phyloP scores from a whole-genome alignment of 2,888 invertebrate genomes.

The Leptura quadrifasciata region DNA sequence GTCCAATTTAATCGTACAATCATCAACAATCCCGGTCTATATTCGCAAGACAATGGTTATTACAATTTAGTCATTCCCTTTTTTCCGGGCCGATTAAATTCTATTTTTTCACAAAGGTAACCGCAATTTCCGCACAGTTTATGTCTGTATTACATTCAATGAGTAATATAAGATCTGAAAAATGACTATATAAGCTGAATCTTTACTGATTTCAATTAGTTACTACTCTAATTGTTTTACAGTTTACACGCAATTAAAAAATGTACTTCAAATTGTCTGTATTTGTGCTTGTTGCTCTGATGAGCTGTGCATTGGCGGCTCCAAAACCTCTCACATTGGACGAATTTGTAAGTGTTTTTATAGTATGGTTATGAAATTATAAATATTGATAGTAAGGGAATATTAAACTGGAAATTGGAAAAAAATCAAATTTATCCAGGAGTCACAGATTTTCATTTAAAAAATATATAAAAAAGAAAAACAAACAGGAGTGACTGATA shows the following conservation, averaged over 20 bases:
- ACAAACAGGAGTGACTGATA: no score
- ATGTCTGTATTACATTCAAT: constrained; percentile 8
- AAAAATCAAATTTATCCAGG: no score
- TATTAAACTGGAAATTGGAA: no score
- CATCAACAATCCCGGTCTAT: background rate
- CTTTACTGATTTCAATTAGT: background rate
- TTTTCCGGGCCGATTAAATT: constrained; percentile 1
- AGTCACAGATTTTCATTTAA: no score
- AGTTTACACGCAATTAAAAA: background rate
- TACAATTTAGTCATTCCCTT: constrained; percentile 3
- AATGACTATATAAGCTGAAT: constrained; percentile 17
- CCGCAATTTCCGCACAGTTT: constrained; percentile 25
- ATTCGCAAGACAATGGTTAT: background rate
- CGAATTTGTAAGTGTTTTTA: constrained; percentile 44
- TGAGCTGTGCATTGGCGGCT: background rate
- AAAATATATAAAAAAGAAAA: no score
- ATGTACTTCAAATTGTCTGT: constrained; percentile 8
- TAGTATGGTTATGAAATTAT: no score
- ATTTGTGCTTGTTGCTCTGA: background rate
- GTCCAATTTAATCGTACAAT: background rate
- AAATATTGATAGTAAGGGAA: no score
- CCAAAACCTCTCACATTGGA: constrained; percentile 39
- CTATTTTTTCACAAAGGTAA: constrained; percentile 1
- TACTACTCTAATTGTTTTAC: background rate
- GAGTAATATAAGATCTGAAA: constrained; percentile 14